Conservation (phyloP, 1,140 invertebrate genomes). For the Chironomus striatipennis region DNA sequence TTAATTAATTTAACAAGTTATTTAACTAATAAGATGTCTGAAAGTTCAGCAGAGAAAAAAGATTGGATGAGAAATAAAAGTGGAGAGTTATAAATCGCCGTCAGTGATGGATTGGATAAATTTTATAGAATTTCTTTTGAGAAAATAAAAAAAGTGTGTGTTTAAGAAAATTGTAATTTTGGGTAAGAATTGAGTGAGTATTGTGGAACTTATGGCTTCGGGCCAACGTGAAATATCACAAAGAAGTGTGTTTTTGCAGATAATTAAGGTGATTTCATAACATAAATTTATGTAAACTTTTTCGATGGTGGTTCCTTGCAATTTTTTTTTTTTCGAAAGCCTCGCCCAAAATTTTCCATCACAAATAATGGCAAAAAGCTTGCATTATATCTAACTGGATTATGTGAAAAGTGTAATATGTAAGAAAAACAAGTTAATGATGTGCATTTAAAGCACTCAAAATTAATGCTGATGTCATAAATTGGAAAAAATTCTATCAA, state of each 20-base stretch:
- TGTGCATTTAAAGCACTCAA: background rate
- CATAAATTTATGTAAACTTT: background rate
- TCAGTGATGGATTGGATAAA: too few relatives aligned
- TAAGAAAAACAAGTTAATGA: background rate
- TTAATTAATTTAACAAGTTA: too few relatives aligned
- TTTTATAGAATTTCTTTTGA: too few relatives aligned
- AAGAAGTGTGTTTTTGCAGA: slow-evolving; percentile 2
- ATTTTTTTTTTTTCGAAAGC: background rate
- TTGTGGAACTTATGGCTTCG: background rate
- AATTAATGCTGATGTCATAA: background rate
- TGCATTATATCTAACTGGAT: background rate
- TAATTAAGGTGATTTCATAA: background rate
- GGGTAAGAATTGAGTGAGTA: too few relatives aligned
- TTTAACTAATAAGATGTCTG: too few relatives aligned
- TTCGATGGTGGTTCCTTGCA: background rate
- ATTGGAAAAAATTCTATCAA: slow-evolving; percentile 13
- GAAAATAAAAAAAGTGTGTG: too few relatives aligned
- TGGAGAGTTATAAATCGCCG: too few relatives aligned
- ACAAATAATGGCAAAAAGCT: background rate
- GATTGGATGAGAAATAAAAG: too few relatives aligned
- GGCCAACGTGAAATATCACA: background rate
- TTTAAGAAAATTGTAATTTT: too few relatives aligned
- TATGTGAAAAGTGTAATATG: background rate
- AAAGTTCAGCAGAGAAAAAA: too few relatives aligned
- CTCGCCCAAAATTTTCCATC: slow-evolving; percentile 17